Percentiles rank a stretch among this genome's conserved stretches.
Conservation (phyloP, 2,113 vertebrate genomes). For the Entomyzon cyanotis region DNA sequence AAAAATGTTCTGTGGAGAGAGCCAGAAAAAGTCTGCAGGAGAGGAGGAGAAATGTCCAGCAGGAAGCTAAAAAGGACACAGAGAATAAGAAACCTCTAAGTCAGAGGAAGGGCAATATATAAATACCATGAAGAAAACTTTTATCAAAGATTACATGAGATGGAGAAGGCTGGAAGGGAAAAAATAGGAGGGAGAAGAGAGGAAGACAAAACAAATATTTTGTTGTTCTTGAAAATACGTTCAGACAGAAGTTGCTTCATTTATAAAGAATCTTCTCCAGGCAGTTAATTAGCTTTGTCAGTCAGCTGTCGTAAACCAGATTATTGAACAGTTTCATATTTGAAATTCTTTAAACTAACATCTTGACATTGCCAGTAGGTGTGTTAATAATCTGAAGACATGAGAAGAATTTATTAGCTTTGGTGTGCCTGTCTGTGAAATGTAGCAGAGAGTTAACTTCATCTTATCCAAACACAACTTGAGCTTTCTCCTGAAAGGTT, state of each 20-base stretch:
- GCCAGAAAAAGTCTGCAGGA: neutral
- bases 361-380: constrained; percentile 71
- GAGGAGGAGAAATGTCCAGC: neutral
- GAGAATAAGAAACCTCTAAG: neutral
- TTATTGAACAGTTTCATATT: constrained; percentile 68
- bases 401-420: constrained; percentile 71
- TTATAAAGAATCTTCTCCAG: constrained; percentile 60
- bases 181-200: neutral
- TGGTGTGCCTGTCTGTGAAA: constrained; percentile 65
- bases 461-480: constrained; percentile 51
- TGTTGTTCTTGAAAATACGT: constrained; percentile 45
- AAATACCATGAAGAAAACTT: neutral
- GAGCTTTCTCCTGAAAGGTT: constrained; percentile 58
- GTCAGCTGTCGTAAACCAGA: constrained; percentile 67
- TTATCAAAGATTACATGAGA: neutral
- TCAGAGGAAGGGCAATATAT: neutral
- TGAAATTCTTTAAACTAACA: constrained; percentile 67
- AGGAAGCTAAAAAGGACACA: neutral
- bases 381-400: constrained; percentile 72
- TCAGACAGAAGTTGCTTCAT: constrained; percentile 58
- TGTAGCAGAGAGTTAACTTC: constrained; percentile 55
- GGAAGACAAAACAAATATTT: constrained; percentile 34
- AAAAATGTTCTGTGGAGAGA: neutral
- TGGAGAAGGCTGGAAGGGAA: neutral
- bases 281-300: constrained; percentile 75